Conservation (phyloP, 2,797 vertebrate species). For the Hypotaenidia philippensis region DNA sequence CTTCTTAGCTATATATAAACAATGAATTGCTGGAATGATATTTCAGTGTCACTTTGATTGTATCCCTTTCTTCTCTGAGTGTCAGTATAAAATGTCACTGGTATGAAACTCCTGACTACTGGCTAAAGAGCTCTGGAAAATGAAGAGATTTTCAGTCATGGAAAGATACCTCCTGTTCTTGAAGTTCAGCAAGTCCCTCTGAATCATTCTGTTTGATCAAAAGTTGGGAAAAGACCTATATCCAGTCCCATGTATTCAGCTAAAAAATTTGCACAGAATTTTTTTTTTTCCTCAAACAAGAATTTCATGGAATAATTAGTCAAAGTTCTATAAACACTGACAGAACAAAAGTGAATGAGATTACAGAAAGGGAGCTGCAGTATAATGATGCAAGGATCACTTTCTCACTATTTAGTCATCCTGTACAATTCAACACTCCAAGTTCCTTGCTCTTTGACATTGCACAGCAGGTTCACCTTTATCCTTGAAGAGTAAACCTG, state of each 20-base stretch:
- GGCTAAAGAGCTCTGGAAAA: not conserved
- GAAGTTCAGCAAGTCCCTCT: not conserved
- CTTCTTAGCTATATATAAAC: not conserved
- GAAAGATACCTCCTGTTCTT: not conserved
- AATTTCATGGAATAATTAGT: not conserved
- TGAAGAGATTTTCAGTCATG: not conserved
- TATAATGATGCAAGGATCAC: not conserved
- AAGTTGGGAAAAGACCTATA: not conserved
- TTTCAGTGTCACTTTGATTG: not conserved
- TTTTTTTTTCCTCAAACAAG: not conserved
- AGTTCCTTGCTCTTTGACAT: conserved; percentile 1
- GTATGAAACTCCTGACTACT: not conserved
- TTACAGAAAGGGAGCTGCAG: not conserved
- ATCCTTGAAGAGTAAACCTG: conserved; percentile 37
- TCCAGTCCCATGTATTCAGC: not conserved
- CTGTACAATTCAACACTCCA: not conserved
- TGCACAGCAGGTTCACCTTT: conserved; percentile 31
- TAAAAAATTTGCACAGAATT: not conserved
- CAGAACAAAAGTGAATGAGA: not conserved
- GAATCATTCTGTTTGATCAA: not conserved
- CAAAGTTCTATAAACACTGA: not conserved
- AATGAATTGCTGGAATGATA: not conserved
- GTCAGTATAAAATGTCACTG: not conserved
- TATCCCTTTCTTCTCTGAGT: not conserved
- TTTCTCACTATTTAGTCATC: not conserved